phyloP scores from a whole-genome alignment of 2,888 invertebrate species.

The Anodontia alba region DNA sequence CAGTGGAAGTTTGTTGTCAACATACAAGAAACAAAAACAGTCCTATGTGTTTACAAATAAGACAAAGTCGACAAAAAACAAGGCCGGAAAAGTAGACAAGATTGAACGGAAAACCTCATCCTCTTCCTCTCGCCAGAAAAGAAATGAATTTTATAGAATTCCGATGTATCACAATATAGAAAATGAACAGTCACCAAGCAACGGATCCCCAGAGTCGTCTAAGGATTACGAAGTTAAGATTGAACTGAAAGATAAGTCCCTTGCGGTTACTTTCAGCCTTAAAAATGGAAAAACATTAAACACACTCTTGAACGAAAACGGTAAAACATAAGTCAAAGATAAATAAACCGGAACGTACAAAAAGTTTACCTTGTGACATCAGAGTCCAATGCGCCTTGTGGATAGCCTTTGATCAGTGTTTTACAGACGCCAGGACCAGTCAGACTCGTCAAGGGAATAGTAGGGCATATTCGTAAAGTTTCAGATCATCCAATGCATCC shows the following conservation, averaged over 20 bases:
- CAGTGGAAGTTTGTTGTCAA: not conserved
- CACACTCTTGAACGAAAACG: not conserved
- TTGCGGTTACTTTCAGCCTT: not conserved
- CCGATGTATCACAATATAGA: not conserved
- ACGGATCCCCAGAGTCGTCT: not conserved
- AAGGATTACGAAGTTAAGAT: constrained; percentile 2
- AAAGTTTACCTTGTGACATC: no score
- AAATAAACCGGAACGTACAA: no score
- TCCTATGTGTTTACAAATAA: constrained; percentile 12
- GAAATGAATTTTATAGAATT: not conserved
- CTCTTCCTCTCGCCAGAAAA: not conserved
- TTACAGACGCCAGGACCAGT: no score
- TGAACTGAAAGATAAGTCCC: not conserved
- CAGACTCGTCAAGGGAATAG: no score
- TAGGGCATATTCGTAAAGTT: no score
- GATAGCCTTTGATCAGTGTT: no score
- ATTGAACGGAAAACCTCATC: not conserved
- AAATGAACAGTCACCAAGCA: not conserved
- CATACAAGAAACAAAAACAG: constrained; percentile 5
- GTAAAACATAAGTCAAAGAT: no score
- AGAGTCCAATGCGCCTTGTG: no score
- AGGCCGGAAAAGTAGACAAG: not conserved
- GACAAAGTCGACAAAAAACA: not conserved
- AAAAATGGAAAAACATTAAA: not conserved
- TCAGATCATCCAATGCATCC: no score